A percentile compares a stretch with the other conserved stretches of the same genome.
Conservation (phyloP, 1,140 invertebrate genomes). For the Nebria ingens region DNA sequence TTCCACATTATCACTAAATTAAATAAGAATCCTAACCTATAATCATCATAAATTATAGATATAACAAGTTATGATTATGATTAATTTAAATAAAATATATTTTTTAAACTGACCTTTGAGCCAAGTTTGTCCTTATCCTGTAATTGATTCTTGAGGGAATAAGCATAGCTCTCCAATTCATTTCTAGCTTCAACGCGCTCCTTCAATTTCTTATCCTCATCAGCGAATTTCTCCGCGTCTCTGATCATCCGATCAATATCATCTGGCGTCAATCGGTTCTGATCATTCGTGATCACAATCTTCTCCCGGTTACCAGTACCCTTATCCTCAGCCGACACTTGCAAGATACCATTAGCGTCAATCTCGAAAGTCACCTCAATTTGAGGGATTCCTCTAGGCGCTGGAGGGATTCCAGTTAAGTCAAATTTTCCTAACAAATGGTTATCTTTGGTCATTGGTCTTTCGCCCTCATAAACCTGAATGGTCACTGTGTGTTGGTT, state of each 20-base stretch:
- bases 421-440: constrained; percentile 98
- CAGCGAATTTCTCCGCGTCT: constrained; percentile 96
- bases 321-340: constrained; percentile 95
- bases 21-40: too few species aligned
- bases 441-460: constrained; percentile 99
- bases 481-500: constrained; percentile 99
- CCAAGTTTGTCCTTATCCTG: constrained; percentile 97
- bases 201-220: constrained; percentile 97
- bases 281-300: constrained; percentile 98
- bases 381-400: constrained; percentile 95
- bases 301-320: constrained; percentile 97
- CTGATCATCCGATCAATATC: constrained; percentile 99
- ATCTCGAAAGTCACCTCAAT: constrained; percentile 99
- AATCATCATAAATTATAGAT: too few species aligned
- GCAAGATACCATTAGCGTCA: constrained; percentile 90
- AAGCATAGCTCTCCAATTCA: constrained; percentile 95
- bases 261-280: constrained; percentile 92
- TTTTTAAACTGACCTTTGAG: constrained; percentile 63
- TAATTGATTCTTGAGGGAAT: constrained; percentile 96
- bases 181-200: constrained; percentile 92
- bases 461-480: constrained; percentile 95
- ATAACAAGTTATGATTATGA: too few species aligned
- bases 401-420: constrained; percentile 94
- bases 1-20: neutral
- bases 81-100: too few species aligned